Conservation (phyloP, 2,113 vertebrate genomes). For the Calypte anna region DNA sequence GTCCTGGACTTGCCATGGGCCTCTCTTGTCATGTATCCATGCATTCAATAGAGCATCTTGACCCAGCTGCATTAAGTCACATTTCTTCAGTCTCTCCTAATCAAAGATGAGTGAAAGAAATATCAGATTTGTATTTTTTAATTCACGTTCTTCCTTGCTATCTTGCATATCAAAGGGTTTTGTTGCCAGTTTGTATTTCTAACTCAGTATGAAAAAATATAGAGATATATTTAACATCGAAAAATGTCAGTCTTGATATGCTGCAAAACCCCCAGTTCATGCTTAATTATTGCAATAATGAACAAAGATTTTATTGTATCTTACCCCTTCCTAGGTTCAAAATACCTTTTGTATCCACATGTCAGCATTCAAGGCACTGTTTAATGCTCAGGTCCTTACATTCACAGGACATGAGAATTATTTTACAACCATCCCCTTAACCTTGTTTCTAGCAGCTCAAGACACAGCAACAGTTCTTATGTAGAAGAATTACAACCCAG, state of each 20-base stretch:
- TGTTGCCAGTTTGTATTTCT: neutral
- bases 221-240: neutral
- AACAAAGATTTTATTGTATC: neutral
- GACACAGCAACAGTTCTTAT: neutral
- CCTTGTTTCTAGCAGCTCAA: neutral
- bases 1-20: neutral
- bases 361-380: neutral
- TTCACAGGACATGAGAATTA: neutral
- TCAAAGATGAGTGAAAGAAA: neutral
- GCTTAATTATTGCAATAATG: neutral
- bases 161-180: neutral
- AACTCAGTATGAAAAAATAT: neutral
- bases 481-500: neutral
- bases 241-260: neutral
- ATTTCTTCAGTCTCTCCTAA: neutral
- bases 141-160: neutral
- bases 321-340: neutral
- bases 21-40: fast-evolving
- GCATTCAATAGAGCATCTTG: neutral
- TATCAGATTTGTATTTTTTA: neutral
- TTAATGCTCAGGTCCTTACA: neutral
- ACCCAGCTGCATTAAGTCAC: neutral
- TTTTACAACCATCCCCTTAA: neutral
- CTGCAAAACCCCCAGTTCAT: neutral
- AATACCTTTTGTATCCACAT: neutral